Conservation (phyloP, 2,797 vertebrate species). For the Gobionotothen gibberifrons region DNA sequence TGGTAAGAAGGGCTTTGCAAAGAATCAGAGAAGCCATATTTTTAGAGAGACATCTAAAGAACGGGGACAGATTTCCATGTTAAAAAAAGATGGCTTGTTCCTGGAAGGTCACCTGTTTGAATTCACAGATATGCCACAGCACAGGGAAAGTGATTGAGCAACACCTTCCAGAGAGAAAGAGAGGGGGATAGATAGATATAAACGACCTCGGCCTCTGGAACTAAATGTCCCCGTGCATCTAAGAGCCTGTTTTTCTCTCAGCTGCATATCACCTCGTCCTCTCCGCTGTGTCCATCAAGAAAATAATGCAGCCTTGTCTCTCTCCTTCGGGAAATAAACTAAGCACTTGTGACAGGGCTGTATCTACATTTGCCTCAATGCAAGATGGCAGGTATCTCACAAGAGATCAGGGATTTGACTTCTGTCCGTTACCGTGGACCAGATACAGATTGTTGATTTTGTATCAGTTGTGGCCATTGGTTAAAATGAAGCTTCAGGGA, state of each 20-base stretch:
- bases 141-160: slow-evolving; percentile 41
- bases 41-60: slow-evolving; percentile 16
- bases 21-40: background rate
- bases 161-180: slow-evolving; percentile 36
- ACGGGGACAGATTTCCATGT: slow-evolving; percentile 17
- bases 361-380: slow-evolving; percentile 34
- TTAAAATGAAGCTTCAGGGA: slow-evolving; percentile 10
- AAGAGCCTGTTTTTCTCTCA: slow-evolving; percentile 40
- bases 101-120: slow-evolving; percentile 58
- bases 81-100: slow-evolving; percentile 2
- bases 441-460: slow-evolving; percentile 29
- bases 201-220: slow-evolving; percentile 57
- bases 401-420: slow-evolving; percentile 31
- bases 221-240: slow-evolving; percentile 58
- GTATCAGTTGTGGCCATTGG: background rate
- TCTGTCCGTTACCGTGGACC: slow-evolving; percentile 31
- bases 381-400: slow-evolving; percentile 36
- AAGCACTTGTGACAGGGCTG: slow-evolving; percentile 32
- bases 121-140: slow-evolving; percentile 30
- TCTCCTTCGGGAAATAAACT: slow-evolving; percentile 56
- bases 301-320: background rate
- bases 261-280: slow-evolving; percentile 35
- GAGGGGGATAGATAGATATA: slow-evolving; percentile 55
- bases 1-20: background rate
- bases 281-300: slow-evolving; percentile 37